phyloP scores from a whole-genome alignment of 2,113 vertebrate genomes.

The Ramphastos sulfuratus region DNA sequence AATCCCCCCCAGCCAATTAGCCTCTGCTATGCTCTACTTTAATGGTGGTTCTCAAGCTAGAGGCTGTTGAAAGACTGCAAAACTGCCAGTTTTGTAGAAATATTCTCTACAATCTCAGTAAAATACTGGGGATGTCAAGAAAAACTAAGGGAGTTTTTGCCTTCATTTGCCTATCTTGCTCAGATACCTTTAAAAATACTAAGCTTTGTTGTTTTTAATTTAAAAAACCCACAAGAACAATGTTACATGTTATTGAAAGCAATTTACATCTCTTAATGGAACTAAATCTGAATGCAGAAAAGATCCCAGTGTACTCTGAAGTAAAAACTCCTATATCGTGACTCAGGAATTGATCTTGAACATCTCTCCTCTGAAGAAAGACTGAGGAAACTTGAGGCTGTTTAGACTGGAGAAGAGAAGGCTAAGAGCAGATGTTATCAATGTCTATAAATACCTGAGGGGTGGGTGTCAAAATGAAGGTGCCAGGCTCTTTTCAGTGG shows the following conservation, averaged over 20 bases:
- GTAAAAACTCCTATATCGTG: background rate
- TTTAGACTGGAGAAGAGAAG: too few species aligned
- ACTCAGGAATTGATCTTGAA: background rate
- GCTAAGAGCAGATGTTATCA: too few species aligned
- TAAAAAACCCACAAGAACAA: background rate
- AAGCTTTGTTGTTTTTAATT: background rate
- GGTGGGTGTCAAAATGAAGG: too few species aligned
- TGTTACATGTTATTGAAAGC: background rate
- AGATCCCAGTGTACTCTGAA: background rate
- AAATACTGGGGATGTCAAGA: background rate
- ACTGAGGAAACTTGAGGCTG: too few species aligned
- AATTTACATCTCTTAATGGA: background rate
- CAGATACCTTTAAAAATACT: background rate
- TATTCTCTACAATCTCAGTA: background rate
- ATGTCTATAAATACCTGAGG: too few species aligned
- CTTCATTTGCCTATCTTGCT: background rate
- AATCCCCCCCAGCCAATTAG: background rate
- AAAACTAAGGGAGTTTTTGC: background rate
- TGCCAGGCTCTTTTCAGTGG: too few species aligned
- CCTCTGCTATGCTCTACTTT: background rate
- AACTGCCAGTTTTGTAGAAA: background rate
- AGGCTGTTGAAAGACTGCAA: background rate
- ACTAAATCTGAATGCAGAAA: background rate
- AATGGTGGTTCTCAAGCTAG: background rate
- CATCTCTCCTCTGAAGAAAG: too few species aligned